These are phyloP conservation scores for Xenops minutus DNA, from an alignment of 2,797 vertebrate species.

Conservation along the genomic window DNA sequence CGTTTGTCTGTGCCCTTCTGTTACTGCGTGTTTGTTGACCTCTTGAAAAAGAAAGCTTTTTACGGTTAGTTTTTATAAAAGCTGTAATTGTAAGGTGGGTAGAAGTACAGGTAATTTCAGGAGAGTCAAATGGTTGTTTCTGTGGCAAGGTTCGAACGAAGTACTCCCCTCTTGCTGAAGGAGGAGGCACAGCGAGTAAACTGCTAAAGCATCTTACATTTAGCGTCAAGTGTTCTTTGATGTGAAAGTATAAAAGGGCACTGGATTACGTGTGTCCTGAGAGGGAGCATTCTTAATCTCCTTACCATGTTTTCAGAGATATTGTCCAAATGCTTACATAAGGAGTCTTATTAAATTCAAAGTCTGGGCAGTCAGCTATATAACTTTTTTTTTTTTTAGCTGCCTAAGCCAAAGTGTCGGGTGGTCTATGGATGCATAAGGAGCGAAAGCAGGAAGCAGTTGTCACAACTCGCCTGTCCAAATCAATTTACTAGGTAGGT, in stretches of 20 bases:
- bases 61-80: not conserved
- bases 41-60: not conserved
- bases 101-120: not conserved
- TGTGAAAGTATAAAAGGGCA: constrained; percentile 15
- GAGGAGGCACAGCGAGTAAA: not conserved
- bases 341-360: not conserved
- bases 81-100: not conserved
- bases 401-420: not conserved
- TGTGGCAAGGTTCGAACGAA: not conserved
- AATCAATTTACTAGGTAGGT: constrained; percentile 27
- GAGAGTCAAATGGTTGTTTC: not conserved
- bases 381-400: not conserved
- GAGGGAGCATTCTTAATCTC: constrained; percentile 32
- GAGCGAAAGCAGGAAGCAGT: constrained; percentile 43
- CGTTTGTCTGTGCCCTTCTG: accelerated
- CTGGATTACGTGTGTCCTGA: constrained; percentile 13
- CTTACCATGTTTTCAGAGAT: constrained; percentile 29
- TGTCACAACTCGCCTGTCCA: not conserved
- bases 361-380: not conserved
- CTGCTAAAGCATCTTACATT: not conserved
- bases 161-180: not conserved
- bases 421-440: constrained; percentile 2
- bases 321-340: constrained; percentile 4
- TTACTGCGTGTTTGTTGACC: not conserved
- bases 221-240: not conserved